Evolutionary conservation across 2,113 vertebrate genomes (phyloP).

Genomic region (Scolopax mira): DNA sequence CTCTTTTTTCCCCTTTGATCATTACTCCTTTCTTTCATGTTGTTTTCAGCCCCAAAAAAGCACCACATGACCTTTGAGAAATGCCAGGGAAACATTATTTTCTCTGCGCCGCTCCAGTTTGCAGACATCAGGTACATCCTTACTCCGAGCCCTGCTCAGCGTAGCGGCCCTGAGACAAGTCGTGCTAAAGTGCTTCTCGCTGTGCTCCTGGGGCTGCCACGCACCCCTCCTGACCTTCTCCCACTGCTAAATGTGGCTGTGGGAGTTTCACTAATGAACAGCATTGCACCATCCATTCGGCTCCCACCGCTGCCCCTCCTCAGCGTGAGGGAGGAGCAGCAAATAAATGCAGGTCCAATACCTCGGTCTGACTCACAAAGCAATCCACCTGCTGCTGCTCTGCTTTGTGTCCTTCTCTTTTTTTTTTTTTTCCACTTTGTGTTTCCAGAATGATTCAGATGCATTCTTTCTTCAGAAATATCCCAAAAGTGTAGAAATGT

Average conservation of each 20-base stretch:
- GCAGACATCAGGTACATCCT: background rate
- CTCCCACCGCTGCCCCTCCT: background rate
- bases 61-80: conserved; percentile 47
- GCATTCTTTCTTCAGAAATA: background rate
- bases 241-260: background rate
- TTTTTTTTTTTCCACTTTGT: no score
- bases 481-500: background rate
- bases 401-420: background rate
- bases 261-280: background rate
- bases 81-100: conserved; percentile 45
- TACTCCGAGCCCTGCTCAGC: background rate
- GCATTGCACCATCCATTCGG: background rate
- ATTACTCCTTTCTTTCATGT: background rate
- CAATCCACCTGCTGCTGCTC: background rate
- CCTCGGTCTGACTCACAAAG: background rate
- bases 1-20: conserved; percentile 11
- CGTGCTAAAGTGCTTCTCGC: background rate
- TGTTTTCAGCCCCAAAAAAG: conserved; percentile 18
- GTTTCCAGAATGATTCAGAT: background rate
- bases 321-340: background rate
- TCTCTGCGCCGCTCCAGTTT: background rate
- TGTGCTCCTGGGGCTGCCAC: background rate
- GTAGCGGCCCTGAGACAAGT: background rate
- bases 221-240: background rate
- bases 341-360: background rate